These are phyloP conservation scores for Tautogolabrus adspersus DNA, from an alignment of 2,113 vertebrate species.

Conservation along the genomic window DNA sequence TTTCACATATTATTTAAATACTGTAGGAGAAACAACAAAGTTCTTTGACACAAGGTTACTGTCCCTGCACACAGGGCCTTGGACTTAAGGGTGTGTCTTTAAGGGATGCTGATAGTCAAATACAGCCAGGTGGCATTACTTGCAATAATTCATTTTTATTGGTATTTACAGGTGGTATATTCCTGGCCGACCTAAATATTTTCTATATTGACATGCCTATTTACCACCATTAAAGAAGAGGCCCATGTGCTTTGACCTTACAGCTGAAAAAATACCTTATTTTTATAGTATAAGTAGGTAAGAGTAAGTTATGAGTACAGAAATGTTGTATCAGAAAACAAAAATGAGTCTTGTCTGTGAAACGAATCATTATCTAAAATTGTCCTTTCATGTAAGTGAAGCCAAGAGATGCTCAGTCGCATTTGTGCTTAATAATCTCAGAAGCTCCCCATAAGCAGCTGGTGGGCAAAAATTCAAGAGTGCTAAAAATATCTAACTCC, in stretches of 20 bases:
- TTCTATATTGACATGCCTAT: too few relatives aligned
- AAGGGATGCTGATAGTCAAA: not conserved
- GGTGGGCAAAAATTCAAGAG: not conserved
- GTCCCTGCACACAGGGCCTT: not conserved
- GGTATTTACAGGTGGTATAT: not conserved
- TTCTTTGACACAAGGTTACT: not conserved
- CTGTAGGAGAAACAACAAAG: not conserved
- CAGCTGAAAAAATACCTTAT: too few relatives aligned
- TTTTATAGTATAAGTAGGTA: not conserved
- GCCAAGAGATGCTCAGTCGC: conserved; percentile 19
- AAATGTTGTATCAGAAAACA: conserved; percentile 5
- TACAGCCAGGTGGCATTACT: not conserved
- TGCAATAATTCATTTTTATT: not conserved
- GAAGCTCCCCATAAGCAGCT: conserved; percentile 15
- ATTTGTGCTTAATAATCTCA: conserved; percentile 54
- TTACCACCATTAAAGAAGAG: not conserved
- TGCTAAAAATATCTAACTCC: conserved; percentile 1
- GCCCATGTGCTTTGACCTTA: not conserved
- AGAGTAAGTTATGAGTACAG: conserved; percentile 26
- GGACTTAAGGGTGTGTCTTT: too few relatives aligned
- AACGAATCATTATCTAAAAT: conserved; percentile 29
- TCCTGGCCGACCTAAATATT: too few relatives aligned
- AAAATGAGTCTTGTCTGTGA: conserved; percentile 25
- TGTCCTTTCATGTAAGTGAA: conserved; percentile 26
- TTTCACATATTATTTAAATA: not conserved